Conservation (phyloP, 2,113 vertebrate genomes). For the Pterocles burchelli region DNA sequence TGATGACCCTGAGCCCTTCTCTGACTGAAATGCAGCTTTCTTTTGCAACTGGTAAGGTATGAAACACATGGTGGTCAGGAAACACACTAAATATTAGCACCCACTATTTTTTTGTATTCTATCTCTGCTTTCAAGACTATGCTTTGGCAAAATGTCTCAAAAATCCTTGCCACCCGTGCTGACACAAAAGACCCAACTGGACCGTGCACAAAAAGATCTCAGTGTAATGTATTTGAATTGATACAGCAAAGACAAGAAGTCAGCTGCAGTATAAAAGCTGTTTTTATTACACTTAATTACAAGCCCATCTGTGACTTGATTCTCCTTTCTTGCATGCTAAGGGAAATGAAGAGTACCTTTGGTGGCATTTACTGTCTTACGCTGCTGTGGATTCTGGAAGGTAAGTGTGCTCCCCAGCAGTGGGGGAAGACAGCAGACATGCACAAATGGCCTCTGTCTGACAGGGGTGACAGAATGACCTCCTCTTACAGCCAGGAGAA, state of each 20-base stretch:
- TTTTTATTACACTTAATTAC: neutral
- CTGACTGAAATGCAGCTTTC: neutral
- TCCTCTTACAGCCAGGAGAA: neutral
- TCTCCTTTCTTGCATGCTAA: neutral
- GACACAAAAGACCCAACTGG: neutral
- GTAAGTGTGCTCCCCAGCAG: neutral
- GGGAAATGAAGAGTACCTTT: neutral
- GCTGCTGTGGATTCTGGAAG: neutral
- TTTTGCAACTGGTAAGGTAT: neutral
- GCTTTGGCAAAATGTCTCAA: neutral
- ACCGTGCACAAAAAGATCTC: neutral
- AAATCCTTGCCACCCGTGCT: neutral
- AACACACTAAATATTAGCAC: neutral
- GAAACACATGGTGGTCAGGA: accelerated
- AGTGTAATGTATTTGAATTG: neutral
- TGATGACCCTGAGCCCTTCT: neutral
- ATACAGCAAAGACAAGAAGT: neutral
- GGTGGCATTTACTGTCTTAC: neutral
- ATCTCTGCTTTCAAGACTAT: neutral
- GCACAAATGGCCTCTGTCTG: neutral
- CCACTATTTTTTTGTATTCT: neutral
- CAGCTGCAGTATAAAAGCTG: neutral
- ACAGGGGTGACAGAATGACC: neutral
- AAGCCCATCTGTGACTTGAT: neutral
- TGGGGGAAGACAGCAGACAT: neutral